Evolutionary conservation across 1,140 invertebrate genomes (phyloP), one percentile per base, ranked within the genome.

Genomic region (Halesus radiatus): DNA sequence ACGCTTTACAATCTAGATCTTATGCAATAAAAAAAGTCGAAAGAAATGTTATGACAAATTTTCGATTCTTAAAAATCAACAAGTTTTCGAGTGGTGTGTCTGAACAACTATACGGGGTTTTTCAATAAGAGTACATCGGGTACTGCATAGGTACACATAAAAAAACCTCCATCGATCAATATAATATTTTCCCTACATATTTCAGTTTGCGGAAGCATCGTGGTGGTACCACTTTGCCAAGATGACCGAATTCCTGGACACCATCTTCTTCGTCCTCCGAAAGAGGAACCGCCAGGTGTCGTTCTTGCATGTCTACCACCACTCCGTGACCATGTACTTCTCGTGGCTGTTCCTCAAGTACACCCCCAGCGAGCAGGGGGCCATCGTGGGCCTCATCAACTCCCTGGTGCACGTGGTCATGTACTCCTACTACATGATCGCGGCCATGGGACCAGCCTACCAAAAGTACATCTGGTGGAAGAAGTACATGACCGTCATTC

Each of bases 401-500:
- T 93, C 93, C 10, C 90, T 93, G 86, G 92, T 96, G 0, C 92
- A 89, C 90, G 94, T 94, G 10, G 88, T 96, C 22, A 97, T 97
- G 95, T 97, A 97, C 85, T 88, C 91, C 0, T 97, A 97, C 85
- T 97, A 97, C 85, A 90, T 96, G 84, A 88, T 97, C 0, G 91
- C 96, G 0, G 94, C 95, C 0, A 88, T 97, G 80, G 96, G 96
- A 26, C 96, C 96, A 1, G 88, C 92, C 26, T 92, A 96, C 85
- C 94, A 96, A 86, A 95, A 95, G 85, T 96, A 95, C 86, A 88
- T 98, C 6, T 98, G 96, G 96, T 98, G 96, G 96, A 98, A 98
- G 87, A 96, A 93, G 85, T 94, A 98, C 85, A 91, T 98, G 8
- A 98, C 97, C 0, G 92, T 90, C 20, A 88, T 97, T 81, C 97